phyloP scores from a whole-genome alignment of 1,140 invertebrate genomes.

The Leptinotarsa texana region DNA sequence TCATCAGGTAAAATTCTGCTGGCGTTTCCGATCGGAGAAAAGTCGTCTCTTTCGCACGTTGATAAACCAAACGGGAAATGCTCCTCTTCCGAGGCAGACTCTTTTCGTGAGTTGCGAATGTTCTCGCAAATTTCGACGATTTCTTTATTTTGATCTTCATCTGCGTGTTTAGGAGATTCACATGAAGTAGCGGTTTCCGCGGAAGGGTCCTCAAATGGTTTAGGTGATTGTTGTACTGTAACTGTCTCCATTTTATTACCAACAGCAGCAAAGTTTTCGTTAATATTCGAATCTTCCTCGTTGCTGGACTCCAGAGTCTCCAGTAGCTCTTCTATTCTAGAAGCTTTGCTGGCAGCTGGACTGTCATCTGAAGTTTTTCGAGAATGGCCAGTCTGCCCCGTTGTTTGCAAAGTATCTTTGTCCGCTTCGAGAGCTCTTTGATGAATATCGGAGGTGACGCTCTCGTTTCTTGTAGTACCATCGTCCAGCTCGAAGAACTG shows the following conservation, averaged over 20 bases:
- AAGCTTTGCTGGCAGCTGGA: not conserved
- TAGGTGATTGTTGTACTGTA: not conserved
- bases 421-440: not conserved
- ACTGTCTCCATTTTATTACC: not conserved
- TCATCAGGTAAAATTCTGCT: slow-evolving; percentile 1
- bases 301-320: not conserved
- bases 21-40: slow-evolving; percentile 11
- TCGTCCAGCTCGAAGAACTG: slow-evolving; percentile 4
- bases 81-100: not conserved
- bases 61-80: not conserved
- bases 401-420: not conserved
- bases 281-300: not conserved
- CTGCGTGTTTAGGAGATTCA: not conserved
- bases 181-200: not conserved
- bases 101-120: not conserved
- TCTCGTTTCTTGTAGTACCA: not conserved
- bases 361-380: not conserved
- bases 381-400: not conserved
- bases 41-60: slow-evolving; percentile 4
- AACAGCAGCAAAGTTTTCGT: not conserved
- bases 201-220: not conserved
- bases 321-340: not conserved
- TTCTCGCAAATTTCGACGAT: not conserved
- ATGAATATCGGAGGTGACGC: not conserved
- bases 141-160: slow-evolving; percentile 10